Evolutionary conservation across 1,140 invertebrate genomes (phyloP).

Genomic region (Drosophila takahashii): DNA sequence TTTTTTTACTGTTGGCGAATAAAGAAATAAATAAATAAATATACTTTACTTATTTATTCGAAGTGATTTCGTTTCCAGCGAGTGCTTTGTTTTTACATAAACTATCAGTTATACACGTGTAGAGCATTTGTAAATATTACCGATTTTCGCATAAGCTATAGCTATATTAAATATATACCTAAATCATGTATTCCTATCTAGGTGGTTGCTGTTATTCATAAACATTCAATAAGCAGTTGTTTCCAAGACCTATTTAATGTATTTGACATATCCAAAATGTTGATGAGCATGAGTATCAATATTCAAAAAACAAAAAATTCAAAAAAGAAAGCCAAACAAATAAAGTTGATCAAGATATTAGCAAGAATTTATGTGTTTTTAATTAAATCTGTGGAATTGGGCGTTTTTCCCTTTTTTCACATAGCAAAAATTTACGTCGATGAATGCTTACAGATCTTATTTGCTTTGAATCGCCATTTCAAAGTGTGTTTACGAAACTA

Average conservation of each 20-base stretch:
- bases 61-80: constrained; percentile 34
- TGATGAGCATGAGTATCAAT: constrained; percentile 43
- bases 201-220: constrained; percentile 60
- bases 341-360: constrained; percentile 50
- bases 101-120: constrained; percentile 29
- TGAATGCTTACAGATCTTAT: too few relatives aligned
- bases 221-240: constrained; percentile 57
- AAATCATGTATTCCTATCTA: constrained; percentile 53
- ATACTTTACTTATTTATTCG: constrained; percentile 61
- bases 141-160: constrained; percentile 22
- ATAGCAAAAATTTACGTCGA: too few relatives aligned
- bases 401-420: too few relatives aligned
- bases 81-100: constrained; percentile 32
- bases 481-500: too few relatives aligned
- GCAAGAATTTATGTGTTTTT: background rate
- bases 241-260: constrained; percentile 32
- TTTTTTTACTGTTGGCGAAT: too few relatives aligned
- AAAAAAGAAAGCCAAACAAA: constrained; percentile 40
- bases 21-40: constrained; percentile 47
- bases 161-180: constrained; percentile 24
- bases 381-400: too few relatives aligned
- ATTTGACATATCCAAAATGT: constrained; percentile 53
- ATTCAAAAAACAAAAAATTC: constrained; percentile 24
- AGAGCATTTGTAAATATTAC: constrained; percentile 47
- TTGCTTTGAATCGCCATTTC: too few relatives aligned